These are phyloP conservation scores for Galerucella calmariensis DNA, from an alignment of 2,888 invertebrate species.

Conservation along the genomic window DNA sequence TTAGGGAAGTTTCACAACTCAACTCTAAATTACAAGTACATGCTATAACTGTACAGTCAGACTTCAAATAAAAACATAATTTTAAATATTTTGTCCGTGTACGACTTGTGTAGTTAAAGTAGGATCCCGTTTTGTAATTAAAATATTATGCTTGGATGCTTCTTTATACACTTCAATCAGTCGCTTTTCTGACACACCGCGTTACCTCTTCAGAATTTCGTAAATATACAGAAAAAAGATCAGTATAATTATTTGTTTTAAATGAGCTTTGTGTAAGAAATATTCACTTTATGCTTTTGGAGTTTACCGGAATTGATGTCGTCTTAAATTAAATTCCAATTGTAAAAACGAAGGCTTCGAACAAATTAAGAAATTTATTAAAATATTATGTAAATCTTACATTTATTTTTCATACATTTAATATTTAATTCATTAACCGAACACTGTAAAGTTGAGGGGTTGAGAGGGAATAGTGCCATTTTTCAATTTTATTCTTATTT, in stretches of 20 bases:
- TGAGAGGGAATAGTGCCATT: no score
- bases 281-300: not conserved
- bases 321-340: not conserved
- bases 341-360: not conserved
- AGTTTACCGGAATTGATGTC: not conserved
- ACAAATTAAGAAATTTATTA: not conserved
- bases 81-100: slow-evolving; percentile 10
- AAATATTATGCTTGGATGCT: slow-evolving; percentile 17
- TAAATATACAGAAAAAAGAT: slow-evolving; percentile 15
- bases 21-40: slow-evolving; percentile 6
- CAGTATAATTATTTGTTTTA: slow-evolving; percentile 17
- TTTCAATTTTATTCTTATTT: no score
- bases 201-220: slow-evolving; percentile 8
- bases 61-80: slow-evolving; percentile 2
- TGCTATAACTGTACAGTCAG: slow-evolving; percentile 3
- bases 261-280: not conserved
- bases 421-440: no score
- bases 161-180: slow-evolving; percentile 4
- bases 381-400: not conserved
- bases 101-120: slow-evolving; percentile 6
- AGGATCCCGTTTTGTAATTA: slow-evolving; percentile 16
- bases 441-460: no score
- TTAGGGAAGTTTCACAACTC: slow-evolving; percentile 5
- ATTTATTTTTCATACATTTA: no score
- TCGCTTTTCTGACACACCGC: not conserved